A percentile compares a stretch with the other conserved stretches of the same genome.
Conservation (phyloP, 2,113 vertebrate species). For the Columba janthina region DNA sequence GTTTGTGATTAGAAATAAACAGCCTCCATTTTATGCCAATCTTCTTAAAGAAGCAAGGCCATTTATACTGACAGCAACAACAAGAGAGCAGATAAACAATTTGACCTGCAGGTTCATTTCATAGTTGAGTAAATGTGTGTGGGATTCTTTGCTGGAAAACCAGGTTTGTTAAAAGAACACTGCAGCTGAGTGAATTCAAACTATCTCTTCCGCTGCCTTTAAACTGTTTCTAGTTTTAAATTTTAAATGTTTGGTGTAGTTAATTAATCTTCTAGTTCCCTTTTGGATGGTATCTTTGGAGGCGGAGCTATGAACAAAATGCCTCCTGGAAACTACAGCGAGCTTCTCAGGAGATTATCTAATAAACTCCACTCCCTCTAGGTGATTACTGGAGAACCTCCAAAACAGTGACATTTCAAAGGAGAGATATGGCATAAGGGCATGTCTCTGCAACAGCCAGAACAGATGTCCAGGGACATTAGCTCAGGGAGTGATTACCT, state of each 20-base stretch:
- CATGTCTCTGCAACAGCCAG: not conserved
- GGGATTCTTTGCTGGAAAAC: not conserved
- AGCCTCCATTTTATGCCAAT: not conserved
- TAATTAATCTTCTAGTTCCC: not conserved
- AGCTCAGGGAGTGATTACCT: not conserved
- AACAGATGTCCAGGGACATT: not conserved
- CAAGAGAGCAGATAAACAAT: not conserved
- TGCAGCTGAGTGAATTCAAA: not conserved
- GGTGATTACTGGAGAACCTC: not conserved
- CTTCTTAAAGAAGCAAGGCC: conserved; percentile 4
- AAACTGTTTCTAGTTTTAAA: not conserved
- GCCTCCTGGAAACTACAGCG: not conserved
- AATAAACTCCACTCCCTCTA: not conserved
- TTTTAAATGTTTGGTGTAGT: not conserved
- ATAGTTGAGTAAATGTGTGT: not conserved
- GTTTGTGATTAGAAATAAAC: not conserved
- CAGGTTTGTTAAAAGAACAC: not conserved
- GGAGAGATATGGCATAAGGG: not conserved
- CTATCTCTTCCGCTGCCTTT: not conserved
- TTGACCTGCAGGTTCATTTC: not conserved
- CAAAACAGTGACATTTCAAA: not conserved
- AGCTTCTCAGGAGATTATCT: not conserved
- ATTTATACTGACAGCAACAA: not conserved
- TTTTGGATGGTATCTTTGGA: not conserved
- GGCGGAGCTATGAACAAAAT: not conserved